Conservation (phyloP, 2,113 vertebrate species). For the Chaetorhynchus papuensis region DNA sequence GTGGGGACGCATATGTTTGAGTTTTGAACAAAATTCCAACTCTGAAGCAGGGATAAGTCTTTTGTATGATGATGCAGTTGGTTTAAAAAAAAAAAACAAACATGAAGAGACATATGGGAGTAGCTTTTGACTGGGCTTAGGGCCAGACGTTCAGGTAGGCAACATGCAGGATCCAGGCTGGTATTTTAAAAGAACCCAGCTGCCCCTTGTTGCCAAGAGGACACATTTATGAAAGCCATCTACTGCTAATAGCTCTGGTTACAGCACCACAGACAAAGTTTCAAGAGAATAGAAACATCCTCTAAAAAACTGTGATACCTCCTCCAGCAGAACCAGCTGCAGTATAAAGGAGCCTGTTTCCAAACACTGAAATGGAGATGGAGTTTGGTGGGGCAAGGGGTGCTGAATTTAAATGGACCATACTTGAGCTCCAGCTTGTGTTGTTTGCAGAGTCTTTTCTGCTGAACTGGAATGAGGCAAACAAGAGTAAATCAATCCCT, state of each 20-base stretch:
- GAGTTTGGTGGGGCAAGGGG: background rate
- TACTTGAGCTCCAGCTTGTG: background rate
- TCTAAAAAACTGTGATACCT: background rate
- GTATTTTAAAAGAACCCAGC: background rate
- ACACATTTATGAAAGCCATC: background rate
- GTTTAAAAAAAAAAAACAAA: background rate
- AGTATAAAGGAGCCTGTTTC: background rate
- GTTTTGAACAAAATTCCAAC: conserved; percentile 7
- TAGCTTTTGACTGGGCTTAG: background rate
- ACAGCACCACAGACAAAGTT: rapidly evolving
- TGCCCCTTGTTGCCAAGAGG: background rate
- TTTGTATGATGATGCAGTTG: background rate
- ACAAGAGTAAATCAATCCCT: background rate
- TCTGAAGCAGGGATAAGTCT: background rate
- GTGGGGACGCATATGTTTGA: background rate
- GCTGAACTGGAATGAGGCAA: background rate
- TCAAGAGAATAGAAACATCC: background rate
- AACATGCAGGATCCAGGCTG: background rate
- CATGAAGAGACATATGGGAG: background rate
- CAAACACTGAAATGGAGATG: background rate
- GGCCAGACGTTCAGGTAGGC: background rate
- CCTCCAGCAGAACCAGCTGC: background rate
- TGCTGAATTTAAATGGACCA: background rate
- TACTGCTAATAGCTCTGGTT: background rate
- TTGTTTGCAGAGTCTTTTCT: background rate